Base-by-base conservation (phyloP, 1,140 invertebrate genomes). In the Hermetia illucens region DNA sequence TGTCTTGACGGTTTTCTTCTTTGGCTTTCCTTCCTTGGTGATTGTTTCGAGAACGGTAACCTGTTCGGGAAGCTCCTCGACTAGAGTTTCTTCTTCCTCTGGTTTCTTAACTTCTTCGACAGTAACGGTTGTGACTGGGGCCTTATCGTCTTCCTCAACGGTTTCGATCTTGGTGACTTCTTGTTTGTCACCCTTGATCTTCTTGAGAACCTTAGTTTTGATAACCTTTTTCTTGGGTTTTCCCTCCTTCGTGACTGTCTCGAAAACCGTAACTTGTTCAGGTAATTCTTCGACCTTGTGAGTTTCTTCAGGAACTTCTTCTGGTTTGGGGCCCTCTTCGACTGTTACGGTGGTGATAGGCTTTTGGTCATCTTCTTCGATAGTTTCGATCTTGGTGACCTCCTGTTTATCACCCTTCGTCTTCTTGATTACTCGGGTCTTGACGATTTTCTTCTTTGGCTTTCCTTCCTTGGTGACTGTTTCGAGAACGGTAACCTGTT, bases 121-220 rank as follows among this genome's bases (percentile, higher is more conserved):
- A 24, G 39, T 48, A 3, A 52, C 49, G 21, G 50, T 52, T 15
- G 48, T 55, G 37, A 54, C 44, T 19, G 55, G 50, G 21, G 49
- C 31, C 42, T 56, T 49, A 18, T 51, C 55, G 33, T 58, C 50
- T 46, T 64, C 55, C 47, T 62, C 55, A n/a, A 59, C 45, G 1
- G 55, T 60, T 5, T 61, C 51, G 34, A 58, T 55, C 37, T 53
- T 46, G 12, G 46, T 58, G 19, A 54, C 48, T 44, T 53, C 46
- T 46, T 62, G 50, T 27, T 52, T 49, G 2, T 41, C 42, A 16
- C 50, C 52, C 13, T 47, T 51, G 19, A 50, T 46, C 40, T 49
- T 57, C 36, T 51, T 47, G 38, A 48, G 51, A 0, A 47, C 40
- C 16, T 44, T 45, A 31, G 52, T 53, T 33, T 44, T 53, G 0